A percentile compares a stretch with the other conserved stretches of the same genome.
Conservation (phyloP, 2,888 invertebrate genomes). For the Rotaria magnacalcarata region DNA sequence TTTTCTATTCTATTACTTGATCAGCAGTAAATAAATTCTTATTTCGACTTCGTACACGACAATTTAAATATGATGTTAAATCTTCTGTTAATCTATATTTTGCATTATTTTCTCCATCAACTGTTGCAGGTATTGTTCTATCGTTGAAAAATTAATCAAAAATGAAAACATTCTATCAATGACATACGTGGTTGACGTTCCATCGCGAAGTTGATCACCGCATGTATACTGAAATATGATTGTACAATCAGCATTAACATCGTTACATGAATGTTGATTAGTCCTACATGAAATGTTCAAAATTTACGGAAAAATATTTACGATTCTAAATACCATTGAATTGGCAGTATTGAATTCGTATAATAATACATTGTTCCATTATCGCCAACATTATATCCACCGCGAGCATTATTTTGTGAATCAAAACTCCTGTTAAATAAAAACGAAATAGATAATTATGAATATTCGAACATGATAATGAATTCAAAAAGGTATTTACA, state of each 20-base stretch:
- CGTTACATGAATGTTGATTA: slow-evolving; percentile 58
- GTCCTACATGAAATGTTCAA: slow-evolving; percentile 51
- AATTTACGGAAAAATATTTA: not conserved
- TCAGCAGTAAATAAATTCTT: slow-evolving; percentile 56
- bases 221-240: slow-evolving; percentile 59
- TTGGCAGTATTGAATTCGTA: slow-evolving; percentile 53
- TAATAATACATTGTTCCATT: slow-evolving; percentile 52
- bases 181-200: slow-evolving; percentile 54
- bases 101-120: slow-evolving; percentile 54
- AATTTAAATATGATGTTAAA: slow-evolving; percentile 54
- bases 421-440: slow-evolving; percentile 53
- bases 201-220: slow-evolving; percentile 55
- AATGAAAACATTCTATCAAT: not conserved
- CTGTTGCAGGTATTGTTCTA: slow-evolving; percentile 55
- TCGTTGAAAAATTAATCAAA: slow-evolving; percentile 39
- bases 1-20: slow-evolving; percentile 51
- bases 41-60: slow-evolving; percentile 53
- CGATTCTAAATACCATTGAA: slow-evolving; percentile 54
- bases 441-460: too few species aligned
- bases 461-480: not conserved
- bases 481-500: not conserved
- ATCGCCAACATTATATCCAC: slow-evolving; percentile 58
- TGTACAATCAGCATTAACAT: slow-evolving; percentile 55
- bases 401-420: slow-evolving; percentile 58
- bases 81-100: slow-evolving; percentile 58